Evolutionary conservation across 1,140 invertebrate species (phyloP).

Genomic region (Pectinophora gossypiella): DNA sequence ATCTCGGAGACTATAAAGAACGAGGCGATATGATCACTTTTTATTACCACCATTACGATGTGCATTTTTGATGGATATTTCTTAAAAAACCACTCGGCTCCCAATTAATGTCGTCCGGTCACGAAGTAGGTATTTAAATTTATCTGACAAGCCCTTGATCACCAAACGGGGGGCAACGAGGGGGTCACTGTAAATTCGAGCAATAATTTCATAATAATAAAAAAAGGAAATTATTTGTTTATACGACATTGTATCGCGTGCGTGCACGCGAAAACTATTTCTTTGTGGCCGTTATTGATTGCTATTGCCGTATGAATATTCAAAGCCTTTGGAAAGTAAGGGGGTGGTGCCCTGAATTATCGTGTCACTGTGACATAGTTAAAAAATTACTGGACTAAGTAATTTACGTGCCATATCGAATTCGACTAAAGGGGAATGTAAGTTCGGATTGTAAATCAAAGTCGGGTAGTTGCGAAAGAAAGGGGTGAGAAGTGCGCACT

Average conservation of each 20-base stretch:
- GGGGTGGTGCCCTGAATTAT: constrained; percentile 78
- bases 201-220: constrained; percentile 51
- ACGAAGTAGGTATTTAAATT: constrained; percentile 56
- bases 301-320: constrained; percentile 72
- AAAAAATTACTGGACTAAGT: constrained; percentile 50
- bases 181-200: constrained; percentile 26
- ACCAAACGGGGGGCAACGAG: constrained; percentile 20
- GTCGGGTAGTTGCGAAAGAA: constrained; percentile 59
- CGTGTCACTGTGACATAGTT: constrained; percentile 65
- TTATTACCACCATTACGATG: constrained; percentile 55
- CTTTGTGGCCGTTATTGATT: constrained; percentile 68
- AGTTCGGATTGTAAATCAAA: constrained; percentile 64
- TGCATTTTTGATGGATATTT: constrained; percentile 66
- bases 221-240: constrained; percentile 67
- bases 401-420: constrained; percentile 44
- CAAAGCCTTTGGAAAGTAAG: constrained; percentile 88
- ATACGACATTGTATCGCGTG: constrained; percentile 68
- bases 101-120: constrained; percentile 62
- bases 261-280: constrained; percentile 69
- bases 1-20: constrained; percentile 43
- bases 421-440: constrained; percentile 52
- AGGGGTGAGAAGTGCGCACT: constrained; percentile 64
- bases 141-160: constrained; percentile 21
- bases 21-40: constrained; percentile 51
- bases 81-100: constrained; percentile 38